Base-by-base conservation (phyloP, 2,888 invertebrate species). In the Julus scanicus region DNA sequence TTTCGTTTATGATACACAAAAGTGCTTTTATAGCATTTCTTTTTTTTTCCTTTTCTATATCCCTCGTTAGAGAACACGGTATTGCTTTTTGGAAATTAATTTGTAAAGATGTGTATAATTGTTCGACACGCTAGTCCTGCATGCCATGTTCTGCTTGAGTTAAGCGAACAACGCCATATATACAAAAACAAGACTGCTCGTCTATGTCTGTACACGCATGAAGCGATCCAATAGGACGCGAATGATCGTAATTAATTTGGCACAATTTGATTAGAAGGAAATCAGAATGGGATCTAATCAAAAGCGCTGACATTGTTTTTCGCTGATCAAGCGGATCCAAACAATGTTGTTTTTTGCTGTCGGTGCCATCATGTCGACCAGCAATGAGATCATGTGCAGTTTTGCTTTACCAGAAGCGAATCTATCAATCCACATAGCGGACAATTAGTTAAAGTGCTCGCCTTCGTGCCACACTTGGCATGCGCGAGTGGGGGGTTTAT, bases 401-500 rank as follows among this genome's bases (percentile, higher is more conserved):
- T 48, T 48, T 13, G 8, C 4, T 57, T 57, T 57, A 15, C 57
- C 15, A 11, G 17, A 57, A 57, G 15, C 15, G 57, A n/a, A 63
- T 63, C 5, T 20, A 63, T 63, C n/a, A 20, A 48, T 48, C 63
- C n/a, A 20, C 20, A 63, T 63, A 20, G 63, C 63, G 20, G 20
- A 63, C 63, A 63, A 63, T 63, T 63, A 63, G 63, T 63, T 63
- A 63, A 63, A 63, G 63, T 63, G 63, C 63, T 20, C 63, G 20
- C 4, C 5, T 63, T 57, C 57, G 57, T 15, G 57, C 57, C 0
- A 11, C 11, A 15, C 15, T 57, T 57, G 63, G 9, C 63, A 15
- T 63, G 63, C 63, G 3, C 29, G 29, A 29, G 29, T 1, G 29
- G 29, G n/a, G 63, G 63, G n/a, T 63, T 63, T 6, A 63, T 63